A percentile compares a stretch with the other conserved stretches of the same genome.
phyloP scores from a whole-genome alignment of 2,797 vertebrate genomes.

The Tinamus major region DNA sequence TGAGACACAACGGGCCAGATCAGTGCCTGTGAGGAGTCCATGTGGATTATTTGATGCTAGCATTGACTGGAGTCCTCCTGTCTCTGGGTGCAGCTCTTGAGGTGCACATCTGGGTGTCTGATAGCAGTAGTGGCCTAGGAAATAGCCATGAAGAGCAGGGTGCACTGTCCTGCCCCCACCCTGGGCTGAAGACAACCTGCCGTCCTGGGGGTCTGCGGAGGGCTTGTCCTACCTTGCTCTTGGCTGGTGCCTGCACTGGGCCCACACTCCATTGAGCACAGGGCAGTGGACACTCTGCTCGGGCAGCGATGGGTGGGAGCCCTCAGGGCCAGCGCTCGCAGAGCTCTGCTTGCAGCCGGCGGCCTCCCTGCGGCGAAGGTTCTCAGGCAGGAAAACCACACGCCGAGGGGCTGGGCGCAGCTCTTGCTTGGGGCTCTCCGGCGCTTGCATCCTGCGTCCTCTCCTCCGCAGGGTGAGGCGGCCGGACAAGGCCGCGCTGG shows the following conservation, averaged over 20 bases:
- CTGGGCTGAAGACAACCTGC: neutral
- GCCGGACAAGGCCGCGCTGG: too few species aligned
- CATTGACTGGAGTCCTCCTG: neutral
- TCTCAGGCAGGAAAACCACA: conserved; percentile 17
- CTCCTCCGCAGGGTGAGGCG: too few species aligned
- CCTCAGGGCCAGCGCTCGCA: neutral
- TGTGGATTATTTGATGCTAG: neutral
- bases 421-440: neutral
- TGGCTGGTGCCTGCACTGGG: too few species aligned
- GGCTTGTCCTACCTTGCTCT: too few species aligned
- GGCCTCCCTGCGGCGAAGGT: neutral
- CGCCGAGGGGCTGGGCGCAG: neutral
- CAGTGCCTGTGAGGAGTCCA: neutral
- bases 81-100: neutral
- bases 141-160: too few species aligned
- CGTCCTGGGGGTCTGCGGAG: neutral
- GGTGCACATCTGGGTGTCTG: too few species aligned
- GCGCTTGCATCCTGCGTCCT: neutral
- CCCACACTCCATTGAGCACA: too few species aligned
- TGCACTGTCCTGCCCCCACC: too few species aligned
- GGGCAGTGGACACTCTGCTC: neutral
- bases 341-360: neutral
- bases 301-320: neutral
- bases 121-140: neutral
- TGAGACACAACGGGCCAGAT: neutral